Evolutionary conservation across 1,140 invertebrate genomes (phyloP).

Genomic region (Linepithema humile): DNA sequence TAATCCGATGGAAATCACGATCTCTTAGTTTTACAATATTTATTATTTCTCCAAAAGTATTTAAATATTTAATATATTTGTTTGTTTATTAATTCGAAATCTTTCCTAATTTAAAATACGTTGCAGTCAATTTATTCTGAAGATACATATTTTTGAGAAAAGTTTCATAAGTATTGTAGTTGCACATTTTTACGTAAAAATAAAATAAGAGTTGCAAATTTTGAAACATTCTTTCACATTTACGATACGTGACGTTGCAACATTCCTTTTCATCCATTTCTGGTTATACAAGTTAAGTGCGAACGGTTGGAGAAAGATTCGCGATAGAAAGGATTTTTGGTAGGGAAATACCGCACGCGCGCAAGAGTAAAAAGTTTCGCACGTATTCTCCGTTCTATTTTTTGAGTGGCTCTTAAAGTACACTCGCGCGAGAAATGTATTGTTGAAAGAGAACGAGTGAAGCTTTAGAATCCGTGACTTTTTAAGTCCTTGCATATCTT

Average conservation of each 20-base stretch:
- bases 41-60: not conserved
- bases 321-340: conserved; percentile 39
- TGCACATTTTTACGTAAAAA: not conserved
- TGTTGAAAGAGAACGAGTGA: not conserved
- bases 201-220: not conserved
- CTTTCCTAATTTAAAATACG: too few relatives aligned
- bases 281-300: conserved; percentile 41
- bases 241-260: not conserved
- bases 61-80: not conserved
- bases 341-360: conserved; percentile 28
- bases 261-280: conserved; percentile 24
- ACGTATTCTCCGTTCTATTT: conserved; percentile 9
- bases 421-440: conserved; percentile 6
- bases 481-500: conserved; percentile 21
- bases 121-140: not conserved
- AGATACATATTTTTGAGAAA: not conserved
- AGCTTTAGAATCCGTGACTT: conserved; percentile 19
- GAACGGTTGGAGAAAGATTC: conserved; percentile 14
- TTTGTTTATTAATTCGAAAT: not conserved
- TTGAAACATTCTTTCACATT: not conserved
- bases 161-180: not conserved
- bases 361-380: conserved; percentile 35
- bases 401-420: conserved; percentile 34
- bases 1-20: not conserved
- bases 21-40: not conserved